Conservation (phyloP, 1,140 invertebrate genomes). For the Leptonema lineaticorne region DNA sequence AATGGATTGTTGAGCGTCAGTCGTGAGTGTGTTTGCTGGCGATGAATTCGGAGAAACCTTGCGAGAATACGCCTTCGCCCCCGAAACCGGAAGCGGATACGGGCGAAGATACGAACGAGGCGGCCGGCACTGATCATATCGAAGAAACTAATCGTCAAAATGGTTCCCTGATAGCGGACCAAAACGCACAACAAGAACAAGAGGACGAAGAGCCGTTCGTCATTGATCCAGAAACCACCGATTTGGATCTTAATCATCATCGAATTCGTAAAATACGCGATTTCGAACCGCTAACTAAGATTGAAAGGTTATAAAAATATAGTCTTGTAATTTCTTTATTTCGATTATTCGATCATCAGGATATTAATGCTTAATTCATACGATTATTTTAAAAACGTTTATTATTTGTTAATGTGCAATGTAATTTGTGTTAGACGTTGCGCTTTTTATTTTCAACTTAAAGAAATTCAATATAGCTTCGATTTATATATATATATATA, state of each 20-base stretch:
- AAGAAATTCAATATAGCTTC: too few species aligned
- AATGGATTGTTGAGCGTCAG: too few species aligned
- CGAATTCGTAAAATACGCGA: constrained; percentile 81
- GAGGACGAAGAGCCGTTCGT: constrained; percentile 50
- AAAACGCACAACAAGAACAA: constrained; percentile 42
- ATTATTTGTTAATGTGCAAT: too few species aligned
- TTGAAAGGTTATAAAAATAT: constrained; percentile 60
- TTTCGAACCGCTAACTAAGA: constrained; percentile 69
- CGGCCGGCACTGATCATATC: neutral
- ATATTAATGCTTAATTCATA: too few species aligned
- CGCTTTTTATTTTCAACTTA: too few species aligned
- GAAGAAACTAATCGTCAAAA: neutral
- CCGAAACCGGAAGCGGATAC: too few species aligned
- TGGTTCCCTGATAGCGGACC: neutral
- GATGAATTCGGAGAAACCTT: too few species aligned
- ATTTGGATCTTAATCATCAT: constrained; percentile 83
- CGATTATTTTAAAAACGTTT: too few species aligned
- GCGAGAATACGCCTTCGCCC: too few species aligned
- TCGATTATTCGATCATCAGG: neutral
- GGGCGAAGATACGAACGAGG: neutral
- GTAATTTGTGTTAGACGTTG: too few species aligned
- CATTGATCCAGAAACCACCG: constrained; percentile 51
- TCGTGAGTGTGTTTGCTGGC: too few species aligned
- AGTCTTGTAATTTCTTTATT: neutral
- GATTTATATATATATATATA: too few species aligned